Evolutionary conservation across 2,888 invertebrate genomes (phyloP).

Genomic region (Drosophila mimica): DNA sequence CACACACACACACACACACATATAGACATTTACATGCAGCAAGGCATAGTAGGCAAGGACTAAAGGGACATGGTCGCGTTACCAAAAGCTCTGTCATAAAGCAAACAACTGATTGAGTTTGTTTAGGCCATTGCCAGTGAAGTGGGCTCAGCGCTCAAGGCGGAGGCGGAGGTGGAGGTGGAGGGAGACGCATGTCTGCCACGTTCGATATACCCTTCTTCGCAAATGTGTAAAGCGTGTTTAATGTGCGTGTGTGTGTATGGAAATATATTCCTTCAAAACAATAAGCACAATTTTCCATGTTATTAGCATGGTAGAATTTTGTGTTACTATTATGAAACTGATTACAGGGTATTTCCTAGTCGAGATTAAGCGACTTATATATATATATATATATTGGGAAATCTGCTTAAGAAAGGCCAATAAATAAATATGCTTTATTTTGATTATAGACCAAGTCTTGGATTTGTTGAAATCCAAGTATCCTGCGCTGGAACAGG

Average conservation of each 20-base stretch:
- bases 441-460: background rate
- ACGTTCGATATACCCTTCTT: conserved; percentile 4
- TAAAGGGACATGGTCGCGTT: conserved; percentile 52
- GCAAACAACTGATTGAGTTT: conserved; percentile 72
- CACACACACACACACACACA: background rate
- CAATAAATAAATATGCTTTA: background rate
- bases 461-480: background rate
- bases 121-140: conserved; percentile 61
- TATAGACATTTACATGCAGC: background rate
- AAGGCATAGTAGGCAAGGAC: conserved; percentile 43
- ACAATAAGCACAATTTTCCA: background rate
- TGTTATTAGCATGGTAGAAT: background rate
- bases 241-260: background rate
- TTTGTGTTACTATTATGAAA: background rate
- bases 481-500: background rate
- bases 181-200: background rate
- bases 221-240: background rate
- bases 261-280: background rate
- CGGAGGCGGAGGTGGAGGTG: background rate
- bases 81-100: conserved; percentile 61
- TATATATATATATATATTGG: background rate
- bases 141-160: conserved; percentile 14
- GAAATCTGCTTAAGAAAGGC: background rate
- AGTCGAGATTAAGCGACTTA: background rate
- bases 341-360: background rate